Percentiles rank a stretch among this genome's conserved stretches.
These are phyloP conservation scores for Chymomyza procnemis DNA, from an alignment of 2,888 invertebrate genomes.

Conservation along the genomic window DNA sequence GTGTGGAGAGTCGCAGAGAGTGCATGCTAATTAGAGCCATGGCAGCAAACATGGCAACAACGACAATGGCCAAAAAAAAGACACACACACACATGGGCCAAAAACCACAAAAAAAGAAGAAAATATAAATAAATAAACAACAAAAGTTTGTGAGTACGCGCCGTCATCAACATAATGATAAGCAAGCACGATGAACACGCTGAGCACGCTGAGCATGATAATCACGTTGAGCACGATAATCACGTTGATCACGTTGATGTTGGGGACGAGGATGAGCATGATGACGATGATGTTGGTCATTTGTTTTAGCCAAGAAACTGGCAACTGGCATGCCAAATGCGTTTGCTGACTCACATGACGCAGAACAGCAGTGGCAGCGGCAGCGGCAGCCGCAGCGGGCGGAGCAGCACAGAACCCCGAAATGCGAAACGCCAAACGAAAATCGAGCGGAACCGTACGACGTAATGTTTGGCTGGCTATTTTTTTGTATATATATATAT, in stretches of 20 bases:
- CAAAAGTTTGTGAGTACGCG: no score
- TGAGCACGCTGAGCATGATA: slow-evolving; percentile 13
- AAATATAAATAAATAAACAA: no score
- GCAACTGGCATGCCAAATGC: slow-evolving; percentile 59
- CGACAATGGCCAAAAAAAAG: slow-evolving; percentile 15
- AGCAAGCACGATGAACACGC: not conserved
- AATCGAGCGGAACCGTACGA: not conserved
- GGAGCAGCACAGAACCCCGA: slow-evolving; percentile 1
- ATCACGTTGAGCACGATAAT: not conserved
- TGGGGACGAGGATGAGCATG: not conserved
- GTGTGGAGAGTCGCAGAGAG: not conserved
- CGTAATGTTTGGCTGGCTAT: slow-evolving; percentile 38
- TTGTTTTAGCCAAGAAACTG: slow-evolving; percentile 44
- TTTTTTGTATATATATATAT: no score
- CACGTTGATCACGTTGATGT: slow-evolving; percentile 8
- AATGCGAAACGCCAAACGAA: not conserved
- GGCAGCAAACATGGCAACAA: not conserved
- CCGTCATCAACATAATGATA: not conserved
- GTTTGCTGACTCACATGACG: slow-evolving; percentile 72
- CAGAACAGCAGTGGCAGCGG: no score
- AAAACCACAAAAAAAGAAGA: not conserved
- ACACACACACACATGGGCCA: slow-evolving; percentile 47
- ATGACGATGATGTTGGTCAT: slow-evolving; percentile 31
- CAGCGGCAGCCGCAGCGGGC: no score
- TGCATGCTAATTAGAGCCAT: slow-evolving; percentile 62